phyloP scores from a whole-genome alignment of 2,113 vertebrate species.

The Sapajus apella region DNA sequence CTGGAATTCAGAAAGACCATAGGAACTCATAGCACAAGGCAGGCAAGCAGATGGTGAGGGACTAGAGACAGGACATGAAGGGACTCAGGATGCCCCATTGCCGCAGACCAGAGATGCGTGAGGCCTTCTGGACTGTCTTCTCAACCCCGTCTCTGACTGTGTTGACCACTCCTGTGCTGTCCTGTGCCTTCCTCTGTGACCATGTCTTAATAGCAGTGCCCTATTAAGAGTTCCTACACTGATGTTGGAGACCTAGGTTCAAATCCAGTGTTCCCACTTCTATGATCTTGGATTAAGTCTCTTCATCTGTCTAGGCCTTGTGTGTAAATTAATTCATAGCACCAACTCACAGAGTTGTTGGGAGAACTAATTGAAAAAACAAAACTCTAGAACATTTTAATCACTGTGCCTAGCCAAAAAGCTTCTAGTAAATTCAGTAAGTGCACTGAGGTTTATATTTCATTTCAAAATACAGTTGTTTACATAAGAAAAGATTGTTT shows the following conservation, averaged over 20 bases:
- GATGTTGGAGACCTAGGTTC: neutral
- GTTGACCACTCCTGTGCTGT: neutral
- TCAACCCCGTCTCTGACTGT: neutral
- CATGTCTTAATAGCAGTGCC: neutral
- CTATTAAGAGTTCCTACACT: neutral
- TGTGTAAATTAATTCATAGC: neutral
- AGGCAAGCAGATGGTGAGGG: neutral
- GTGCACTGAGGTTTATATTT: slow-evolving; percentile 30
- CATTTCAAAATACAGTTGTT: slow-evolving; percentile 44
- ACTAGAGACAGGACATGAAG: neutral
- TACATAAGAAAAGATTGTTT: slow-evolving; percentile 47
- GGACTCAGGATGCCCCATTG: neutral
- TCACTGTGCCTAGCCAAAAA: neutral
- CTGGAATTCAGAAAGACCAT: slow-evolving; percentile 18
- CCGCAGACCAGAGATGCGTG: neutral
- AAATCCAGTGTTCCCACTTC: neutral
- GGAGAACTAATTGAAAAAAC: neutral
- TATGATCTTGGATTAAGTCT: neutral
- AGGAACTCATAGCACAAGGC: neutral
- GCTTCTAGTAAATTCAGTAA: neutral
- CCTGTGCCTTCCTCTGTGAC: neutral
- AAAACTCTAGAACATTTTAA: neutral
- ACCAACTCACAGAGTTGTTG: neutral
- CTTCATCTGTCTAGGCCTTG: neutral
- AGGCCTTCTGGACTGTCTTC: neutral